Evolutionary conservation across 2,113 vertebrate genomes (phyloP).

Genomic region (Corythornis vintsioides): DNA sequence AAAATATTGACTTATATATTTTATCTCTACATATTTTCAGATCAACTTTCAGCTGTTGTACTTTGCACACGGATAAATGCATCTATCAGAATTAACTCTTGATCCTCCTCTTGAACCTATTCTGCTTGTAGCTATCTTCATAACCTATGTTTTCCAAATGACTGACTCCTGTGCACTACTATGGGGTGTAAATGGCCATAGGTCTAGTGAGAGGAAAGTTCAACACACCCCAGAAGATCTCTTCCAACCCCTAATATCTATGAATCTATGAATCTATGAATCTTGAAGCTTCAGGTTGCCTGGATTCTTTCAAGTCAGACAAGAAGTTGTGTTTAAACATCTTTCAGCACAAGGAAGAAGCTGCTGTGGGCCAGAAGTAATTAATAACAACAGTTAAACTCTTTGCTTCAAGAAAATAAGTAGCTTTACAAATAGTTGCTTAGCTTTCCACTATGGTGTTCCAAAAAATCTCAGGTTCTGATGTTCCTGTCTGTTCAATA

Average conservation of each 20-base stretch:
- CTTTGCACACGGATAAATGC: not conserved
- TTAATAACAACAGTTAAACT: not conserved
- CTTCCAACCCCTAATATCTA: too few relatives aligned
- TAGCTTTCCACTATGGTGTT: not conserved
- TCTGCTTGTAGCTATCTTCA: not conserved
- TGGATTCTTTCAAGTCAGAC: conserved; percentile 2
- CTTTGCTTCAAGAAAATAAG: not conserved
- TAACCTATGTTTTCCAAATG: not conserved
- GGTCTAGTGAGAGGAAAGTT: not conserved
- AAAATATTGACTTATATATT: not conserved
- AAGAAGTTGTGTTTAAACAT: not conserved
- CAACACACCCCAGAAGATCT: not conserved
- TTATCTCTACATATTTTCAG: not conserved
- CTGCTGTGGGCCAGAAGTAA: not conserved
- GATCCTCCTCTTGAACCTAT: not conserved
- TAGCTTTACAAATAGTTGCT: not conserved
- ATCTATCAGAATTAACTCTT: not conserved
- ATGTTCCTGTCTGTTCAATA: not conserved
- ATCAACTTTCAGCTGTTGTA: not conserved
- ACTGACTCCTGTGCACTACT: not conserved
- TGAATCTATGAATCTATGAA: too few relatives aligned
- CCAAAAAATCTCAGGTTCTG: not conserved
- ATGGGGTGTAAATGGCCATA: not conserved
- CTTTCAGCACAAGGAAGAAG: not conserved
- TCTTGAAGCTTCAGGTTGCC: not conserved